A percentile compares a stretch with the other conserved stretches of the same genome.
Conservation (phyloP, 2,888 invertebrate species). For the Myopa tessellatipennis region DNA sequence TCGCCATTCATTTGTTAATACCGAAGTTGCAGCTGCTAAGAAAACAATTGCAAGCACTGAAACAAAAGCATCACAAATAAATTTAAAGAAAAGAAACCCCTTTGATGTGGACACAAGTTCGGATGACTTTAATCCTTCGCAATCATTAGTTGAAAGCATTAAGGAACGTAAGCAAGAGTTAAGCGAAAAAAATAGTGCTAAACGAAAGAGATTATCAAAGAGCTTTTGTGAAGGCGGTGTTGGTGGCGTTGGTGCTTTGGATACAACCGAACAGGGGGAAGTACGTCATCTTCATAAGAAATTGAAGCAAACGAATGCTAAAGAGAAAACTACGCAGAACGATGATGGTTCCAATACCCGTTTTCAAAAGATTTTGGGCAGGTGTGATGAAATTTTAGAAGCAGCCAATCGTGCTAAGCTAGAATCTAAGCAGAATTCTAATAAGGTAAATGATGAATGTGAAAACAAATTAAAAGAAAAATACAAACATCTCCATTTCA, state of each 20-base stretch:
- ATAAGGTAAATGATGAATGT: slow-evolving; percentile 51
- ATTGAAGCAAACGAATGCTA: slow-evolving; percentile 38
- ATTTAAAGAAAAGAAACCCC: too few species aligned
- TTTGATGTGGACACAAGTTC: background rate
- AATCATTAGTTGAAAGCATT: slow-evolving; percentile 58
- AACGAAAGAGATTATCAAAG: slow-evolving; percentile 58
- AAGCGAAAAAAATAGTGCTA: slow-evolving; percentile 32
- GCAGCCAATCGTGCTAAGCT: slow-evolving; percentile 59
- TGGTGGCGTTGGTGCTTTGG: slow-evolving; percentile 41
- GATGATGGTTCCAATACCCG: background rate
- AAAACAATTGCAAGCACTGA: background rate
- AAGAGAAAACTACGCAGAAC: background rate
- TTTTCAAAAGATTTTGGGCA: slow-evolving; percentile 50
- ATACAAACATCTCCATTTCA: background rate
- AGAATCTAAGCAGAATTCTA: slow-evolving; percentile 52
- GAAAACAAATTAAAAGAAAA: background rate
- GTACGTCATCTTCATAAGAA: slow-evolving; percentile 40
- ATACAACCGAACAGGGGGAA: slow-evolving; percentile 41
- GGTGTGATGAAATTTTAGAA: slow-evolving; percentile 58
- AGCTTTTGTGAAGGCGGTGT: slow-evolving; percentile 55
- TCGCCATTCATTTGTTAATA: background rate
- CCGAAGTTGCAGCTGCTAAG: background rate
- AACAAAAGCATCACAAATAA: background rate
- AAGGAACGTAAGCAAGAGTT: slow-evolving; percentile 21
- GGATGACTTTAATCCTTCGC: slow-evolving; percentile 54